phyloP scores from a whole-genome alignment of 2,888 invertebrate genomes.

The Apantesis nais region DNA sequence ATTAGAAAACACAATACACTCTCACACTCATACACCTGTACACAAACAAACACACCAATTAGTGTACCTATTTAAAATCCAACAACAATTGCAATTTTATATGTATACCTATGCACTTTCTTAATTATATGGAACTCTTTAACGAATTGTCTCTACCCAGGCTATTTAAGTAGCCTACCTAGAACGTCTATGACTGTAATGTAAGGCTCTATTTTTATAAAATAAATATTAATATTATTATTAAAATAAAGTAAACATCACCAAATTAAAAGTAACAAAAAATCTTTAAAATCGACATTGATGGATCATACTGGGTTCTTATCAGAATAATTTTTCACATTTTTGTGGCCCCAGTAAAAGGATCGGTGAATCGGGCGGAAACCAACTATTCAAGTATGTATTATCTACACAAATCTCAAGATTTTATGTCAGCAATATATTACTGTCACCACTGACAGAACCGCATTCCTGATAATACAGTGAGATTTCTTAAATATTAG shows the following conservation, averaged over 20 bases:
- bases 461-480: conserved; percentile 75
- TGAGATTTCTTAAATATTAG: conserved; percentile 78
- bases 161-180: no score
- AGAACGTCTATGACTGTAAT: no score
- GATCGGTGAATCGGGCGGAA: conserved; percentile 69
- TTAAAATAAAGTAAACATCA: neutral
- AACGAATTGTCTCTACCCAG: no score
- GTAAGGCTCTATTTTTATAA: no score
- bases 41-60: no score
- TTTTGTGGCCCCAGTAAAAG: conserved; percentile 68
- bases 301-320: conserved; percentile 70
- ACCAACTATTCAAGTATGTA: conserved; percentile 75
- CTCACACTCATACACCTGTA: no score
- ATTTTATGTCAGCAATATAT: conserved; percentile 82
- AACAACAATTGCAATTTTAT: no score
- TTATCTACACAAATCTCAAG: conserved; percentile 79
- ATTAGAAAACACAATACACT: no score
- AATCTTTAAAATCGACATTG: conserved; percentile 64
- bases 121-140: no score
- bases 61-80: no score
- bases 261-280: neutral
- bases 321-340: conserved; percentile 77
- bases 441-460: conserved; percentile 73
- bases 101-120: no score
- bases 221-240: no score